Conservation (phyloP, 1,140 invertebrate genomes). For the Heliothis subflexa region DNA sequence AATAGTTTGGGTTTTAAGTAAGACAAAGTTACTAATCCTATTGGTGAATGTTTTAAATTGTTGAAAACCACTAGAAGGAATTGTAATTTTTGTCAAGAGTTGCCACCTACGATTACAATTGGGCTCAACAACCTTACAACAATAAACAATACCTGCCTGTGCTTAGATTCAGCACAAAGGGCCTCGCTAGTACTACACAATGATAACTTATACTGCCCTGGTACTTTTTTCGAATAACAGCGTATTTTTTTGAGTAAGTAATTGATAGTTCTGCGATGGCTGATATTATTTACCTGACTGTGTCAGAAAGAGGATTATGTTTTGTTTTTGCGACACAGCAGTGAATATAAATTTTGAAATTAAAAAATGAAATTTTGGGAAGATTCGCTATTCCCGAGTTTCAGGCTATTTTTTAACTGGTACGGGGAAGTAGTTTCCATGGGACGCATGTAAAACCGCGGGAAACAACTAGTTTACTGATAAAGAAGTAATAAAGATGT, state of each 20-base stretch:
- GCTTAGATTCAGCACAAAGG: slow-evolving; percentile 13
- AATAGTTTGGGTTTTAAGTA: too few relatives aligned
- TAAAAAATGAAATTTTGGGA: too few relatives aligned
- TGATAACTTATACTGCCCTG: slow-evolving; percentile 14
- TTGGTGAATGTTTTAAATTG: neutral
- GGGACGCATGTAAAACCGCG: too few relatives aligned
- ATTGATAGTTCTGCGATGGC: neutral
- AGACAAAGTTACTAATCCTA: too few relatives aligned
- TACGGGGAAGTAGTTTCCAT: too few relatives aligned
- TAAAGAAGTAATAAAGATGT: neutral
- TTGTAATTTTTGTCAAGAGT: slow-evolving; percentile 4
- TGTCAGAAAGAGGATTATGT: too few relatives aligned
- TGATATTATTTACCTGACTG: too few relatives aligned
- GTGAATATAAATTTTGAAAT: too few relatives aligned
- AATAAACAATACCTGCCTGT: slow-evolving; percentile 22
- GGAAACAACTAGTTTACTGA: neutral
- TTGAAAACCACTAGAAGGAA: neutral
- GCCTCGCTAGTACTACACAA: slow-evolving; percentile 10
- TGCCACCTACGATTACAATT: slow-evolving; percentile 1
- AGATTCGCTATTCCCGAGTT: too few relatives aligned
- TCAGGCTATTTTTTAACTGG: too few relatives aligned
- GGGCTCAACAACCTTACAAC: slow-evolving; percentile 33
- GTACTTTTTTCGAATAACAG: neutral
- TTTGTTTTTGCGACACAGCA: too few relatives aligned
- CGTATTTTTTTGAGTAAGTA: neutral